Percentiles rank a stretch among this genome's conserved stretches.
phyloP scores from a whole-genome alignment of 2,113 vertebrate species.

The Apaloderma vittatum region DNA sequence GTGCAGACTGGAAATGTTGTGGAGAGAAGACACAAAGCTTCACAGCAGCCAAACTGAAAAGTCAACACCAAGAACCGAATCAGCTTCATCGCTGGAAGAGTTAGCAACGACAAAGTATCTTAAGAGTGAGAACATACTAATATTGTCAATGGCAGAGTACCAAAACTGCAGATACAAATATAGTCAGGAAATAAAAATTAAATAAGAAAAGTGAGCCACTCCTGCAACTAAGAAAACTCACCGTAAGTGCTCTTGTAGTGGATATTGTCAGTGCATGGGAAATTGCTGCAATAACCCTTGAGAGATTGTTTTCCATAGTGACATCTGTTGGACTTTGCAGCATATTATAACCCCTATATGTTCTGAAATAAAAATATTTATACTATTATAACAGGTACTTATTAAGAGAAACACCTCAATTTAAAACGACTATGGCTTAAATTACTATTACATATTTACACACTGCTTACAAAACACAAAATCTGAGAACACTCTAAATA shows the following conservation, averaged over 20 bases:
- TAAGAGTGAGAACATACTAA: not conserved
- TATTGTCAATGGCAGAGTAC: not conserved
- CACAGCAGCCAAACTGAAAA: slow-evolving; percentile 94
- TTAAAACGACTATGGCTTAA: not conserved
- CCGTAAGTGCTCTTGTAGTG: slow-evolving; percentile 91
- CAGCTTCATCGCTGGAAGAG: not conserved
- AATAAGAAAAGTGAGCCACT: not conserved
- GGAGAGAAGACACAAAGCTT: slow-evolving; percentile 92
- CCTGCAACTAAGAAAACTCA: slow-evolving; percentile 62
- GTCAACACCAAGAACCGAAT: not conserved
- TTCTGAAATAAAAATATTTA: slow-evolving; percentile 76
- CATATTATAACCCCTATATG: slow-evolving; percentile 92
- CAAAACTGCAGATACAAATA: not conserved
- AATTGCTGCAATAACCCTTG: slow-evolving; percentile 89
- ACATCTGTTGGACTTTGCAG: slow-evolving; percentile 87
- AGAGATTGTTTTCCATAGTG: slow-evolving; percentile 95
- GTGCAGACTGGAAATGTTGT: slow-evolving; percentile 88
- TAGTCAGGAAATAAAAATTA: not conserved
- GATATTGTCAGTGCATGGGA: slow-evolving; percentile 90
- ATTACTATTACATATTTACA: not conserved
- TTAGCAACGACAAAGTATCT: not conserved
- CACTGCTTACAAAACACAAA: not conserved
- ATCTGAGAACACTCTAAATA: not conserved
- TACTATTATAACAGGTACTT: not conserved
- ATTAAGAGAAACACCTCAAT: not conserved